Percentiles rank a stretch among this genome's conserved stretches.
Evolutionary conservation across 1,140 invertebrate species (phyloP).

Genomic region (Scylla paramamosain): DNA sequence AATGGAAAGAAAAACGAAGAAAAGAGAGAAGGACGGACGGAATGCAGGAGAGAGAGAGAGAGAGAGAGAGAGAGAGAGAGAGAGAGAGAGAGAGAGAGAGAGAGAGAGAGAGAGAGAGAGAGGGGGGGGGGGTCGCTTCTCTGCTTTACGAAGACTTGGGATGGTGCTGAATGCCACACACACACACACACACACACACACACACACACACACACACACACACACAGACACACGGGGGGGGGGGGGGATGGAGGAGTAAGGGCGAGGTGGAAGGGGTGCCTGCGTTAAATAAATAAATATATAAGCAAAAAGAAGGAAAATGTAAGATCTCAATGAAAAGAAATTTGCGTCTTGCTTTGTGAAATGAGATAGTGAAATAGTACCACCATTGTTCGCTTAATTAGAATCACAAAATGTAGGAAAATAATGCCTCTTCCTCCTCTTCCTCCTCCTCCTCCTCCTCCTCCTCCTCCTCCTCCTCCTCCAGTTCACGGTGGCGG

Average conservation of each 20-base stretch:
- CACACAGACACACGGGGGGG: no score
- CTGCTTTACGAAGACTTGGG: not conserved
- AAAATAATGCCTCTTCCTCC: not conserved
- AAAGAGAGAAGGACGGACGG: not conserved
- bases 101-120: slow-evolving; percentile 18
- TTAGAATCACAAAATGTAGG: not conserved
- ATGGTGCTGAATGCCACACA: not conserved
- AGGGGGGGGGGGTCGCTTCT: not conserved
- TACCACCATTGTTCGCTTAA: not conserved
- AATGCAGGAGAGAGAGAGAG: not conserved
- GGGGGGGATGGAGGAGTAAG: no score
- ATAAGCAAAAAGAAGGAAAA: not conserved
- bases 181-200: slow-evolving; percentile 18
- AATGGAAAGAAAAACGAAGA: not conserved
- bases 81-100: slow-evolving; percentile 17
- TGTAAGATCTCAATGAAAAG: not conserved
- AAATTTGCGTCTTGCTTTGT: not conserved
- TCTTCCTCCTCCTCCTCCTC: not conserved
- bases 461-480: not conserved
- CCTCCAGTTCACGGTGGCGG: no score
- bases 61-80: not conserved
- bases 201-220: not conserved
- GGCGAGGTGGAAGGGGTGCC: no score
- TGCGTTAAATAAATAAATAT: not conserved
- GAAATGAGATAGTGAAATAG: not conserved